phyloP scores from a whole-genome alignment of 1,140 invertebrate genomes.

The Metaphire vulgaris region DNA sequence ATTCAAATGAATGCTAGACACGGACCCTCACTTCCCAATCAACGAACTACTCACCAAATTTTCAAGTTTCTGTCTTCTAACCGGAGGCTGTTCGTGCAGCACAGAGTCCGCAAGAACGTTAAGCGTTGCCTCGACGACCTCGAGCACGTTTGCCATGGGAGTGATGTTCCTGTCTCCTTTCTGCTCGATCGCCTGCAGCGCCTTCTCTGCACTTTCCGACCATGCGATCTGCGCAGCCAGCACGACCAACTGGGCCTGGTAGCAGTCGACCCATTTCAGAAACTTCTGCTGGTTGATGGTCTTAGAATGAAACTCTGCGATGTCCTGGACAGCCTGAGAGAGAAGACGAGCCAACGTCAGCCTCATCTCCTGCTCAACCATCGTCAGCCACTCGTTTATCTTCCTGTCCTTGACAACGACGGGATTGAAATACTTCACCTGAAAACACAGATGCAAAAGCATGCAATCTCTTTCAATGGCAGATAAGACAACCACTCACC shows the following conservation, averaged over 20 bases:
- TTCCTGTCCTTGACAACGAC: constrained; percentile 90
- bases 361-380: constrained; percentile 93
- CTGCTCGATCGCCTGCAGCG: constrained; percentile 49
- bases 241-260: constrained; percentile 95
- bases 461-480: no score
- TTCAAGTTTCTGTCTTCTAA: constrained; percentile 90
- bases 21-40: not conserved
- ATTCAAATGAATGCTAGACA: constrained; percentile 9
- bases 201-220: constrained; percentile 87
- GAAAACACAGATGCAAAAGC: no score
- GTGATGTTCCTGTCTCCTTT: constrained; percentile 49
- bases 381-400: constrained; percentile 97
- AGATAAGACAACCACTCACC: no score
- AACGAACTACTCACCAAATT: constrained; percentile 64
- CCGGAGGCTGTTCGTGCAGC: constrained; percentile 89
- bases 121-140: constrained; percentile 82
- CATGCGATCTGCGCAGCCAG: constrained; percentile 93
- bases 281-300: constrained; percentile 73
- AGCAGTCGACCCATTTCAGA: constrained; percentile 86
- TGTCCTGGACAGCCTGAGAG: constrained; percentile 67
- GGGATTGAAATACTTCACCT: constrained; percentile 73
- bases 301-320: constrained; percentile 40
- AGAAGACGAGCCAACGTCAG: constrained; percentile 85
- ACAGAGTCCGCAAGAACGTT: constrained; percentile 95
- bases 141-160: constrained; percentile 69